phyloP scores from a whole-genome alignment of 2,113 vertebrate genomes.

The Isurus oxyrinchus region DNA sequence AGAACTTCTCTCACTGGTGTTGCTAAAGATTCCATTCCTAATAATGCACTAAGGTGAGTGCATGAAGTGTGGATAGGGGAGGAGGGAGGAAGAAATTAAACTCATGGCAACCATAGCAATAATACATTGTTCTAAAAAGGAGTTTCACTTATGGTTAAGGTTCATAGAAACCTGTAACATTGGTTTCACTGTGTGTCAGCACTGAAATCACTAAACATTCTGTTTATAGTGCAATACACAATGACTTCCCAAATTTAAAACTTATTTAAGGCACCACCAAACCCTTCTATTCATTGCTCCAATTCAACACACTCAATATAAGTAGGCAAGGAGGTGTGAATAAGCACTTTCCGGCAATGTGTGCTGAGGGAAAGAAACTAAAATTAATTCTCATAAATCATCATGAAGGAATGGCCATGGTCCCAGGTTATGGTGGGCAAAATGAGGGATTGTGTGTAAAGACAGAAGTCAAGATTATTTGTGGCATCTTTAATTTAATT shows the following conservation, averaged over 20 bases:
- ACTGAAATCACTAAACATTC: no score
- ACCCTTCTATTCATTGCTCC: no score
- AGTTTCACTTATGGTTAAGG: neutral
- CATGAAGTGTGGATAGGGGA: neutral
- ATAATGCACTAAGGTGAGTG: neutral
- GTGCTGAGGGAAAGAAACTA: no score
- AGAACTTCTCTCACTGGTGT: neutral
- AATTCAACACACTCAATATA: no score
- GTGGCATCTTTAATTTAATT: no score
- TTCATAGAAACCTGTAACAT: neutral
- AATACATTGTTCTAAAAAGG: neutral
- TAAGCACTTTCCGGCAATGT: no score
- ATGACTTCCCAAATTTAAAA: no score
- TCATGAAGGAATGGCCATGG: neutral
- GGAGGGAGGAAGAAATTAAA: neutral
- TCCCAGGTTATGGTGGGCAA: neutral
- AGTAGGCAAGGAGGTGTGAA: no score
- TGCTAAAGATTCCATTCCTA: neutral
- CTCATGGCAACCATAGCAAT: neutral
- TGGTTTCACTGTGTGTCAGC: neutral
- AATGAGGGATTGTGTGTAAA: neutral
- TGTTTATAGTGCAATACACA: no score
- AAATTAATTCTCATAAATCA: neutral
- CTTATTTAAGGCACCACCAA: no score
- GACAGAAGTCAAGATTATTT: neutral